Evolutionary conservation across 2,113 vertebrate genomes (phyloP).

Genomic region (Centropus unirufus): DNA sequence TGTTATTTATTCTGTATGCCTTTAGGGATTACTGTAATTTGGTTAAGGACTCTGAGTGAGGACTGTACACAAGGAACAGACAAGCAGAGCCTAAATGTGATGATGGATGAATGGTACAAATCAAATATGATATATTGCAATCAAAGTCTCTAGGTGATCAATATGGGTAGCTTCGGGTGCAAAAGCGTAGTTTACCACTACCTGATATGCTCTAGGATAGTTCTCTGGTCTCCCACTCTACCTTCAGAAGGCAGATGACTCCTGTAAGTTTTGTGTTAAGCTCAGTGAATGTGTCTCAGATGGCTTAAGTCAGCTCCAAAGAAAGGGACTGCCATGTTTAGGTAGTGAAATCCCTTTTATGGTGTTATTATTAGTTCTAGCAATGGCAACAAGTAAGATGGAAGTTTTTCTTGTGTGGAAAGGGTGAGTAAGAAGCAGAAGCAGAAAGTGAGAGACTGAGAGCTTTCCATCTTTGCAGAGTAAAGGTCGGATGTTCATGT

Average conservation of each 20-base stretch:
- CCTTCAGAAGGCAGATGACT: background rate
- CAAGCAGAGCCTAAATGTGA: background rate
- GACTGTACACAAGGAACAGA: background rate
- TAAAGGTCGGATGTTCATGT: background rate
- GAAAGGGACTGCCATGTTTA: background rate
- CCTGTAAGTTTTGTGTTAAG: background rate
- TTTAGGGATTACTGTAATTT: background rate
- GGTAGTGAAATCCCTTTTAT: background rate
- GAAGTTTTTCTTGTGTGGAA: background rate
- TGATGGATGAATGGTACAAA: background rate
- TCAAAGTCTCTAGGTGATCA: background rate
- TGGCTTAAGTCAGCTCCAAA: background rate
- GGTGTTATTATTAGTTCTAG: background rate
- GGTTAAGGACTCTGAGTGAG: background rate
- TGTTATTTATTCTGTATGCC: background rate
- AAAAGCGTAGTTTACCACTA: background rate
- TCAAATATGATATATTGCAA: background rate
- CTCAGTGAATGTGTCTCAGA: background rate
- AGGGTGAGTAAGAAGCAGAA: background rate
- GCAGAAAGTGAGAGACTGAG: background rate
- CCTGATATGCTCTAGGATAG: background rate
- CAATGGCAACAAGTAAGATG: background rate
- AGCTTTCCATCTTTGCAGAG: conserved; percentile 6
- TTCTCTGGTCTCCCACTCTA: background rate
- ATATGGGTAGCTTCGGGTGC: background rate